Evolutionary conservation across 2,113 vertebrate species (phyloP).

Genomic region (Chloroceryle aenea): DNA sequence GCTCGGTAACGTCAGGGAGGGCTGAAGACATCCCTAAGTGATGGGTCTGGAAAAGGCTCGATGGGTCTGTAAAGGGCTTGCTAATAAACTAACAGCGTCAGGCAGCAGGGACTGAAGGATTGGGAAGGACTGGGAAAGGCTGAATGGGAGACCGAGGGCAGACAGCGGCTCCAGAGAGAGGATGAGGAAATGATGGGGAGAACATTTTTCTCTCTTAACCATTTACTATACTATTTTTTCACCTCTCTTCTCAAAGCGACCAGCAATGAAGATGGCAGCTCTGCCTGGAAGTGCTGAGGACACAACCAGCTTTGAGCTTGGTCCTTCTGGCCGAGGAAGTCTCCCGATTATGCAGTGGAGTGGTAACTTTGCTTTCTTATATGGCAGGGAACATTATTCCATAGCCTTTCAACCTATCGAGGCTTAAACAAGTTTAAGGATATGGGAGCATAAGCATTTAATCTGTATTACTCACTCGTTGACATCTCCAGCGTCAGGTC

Average conservation of each 20-base stretch:
- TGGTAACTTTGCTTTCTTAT: constrained; percentile 56
- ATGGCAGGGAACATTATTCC: background rate
- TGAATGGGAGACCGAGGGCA: background rate
- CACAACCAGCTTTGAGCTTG: constrained; percentile 50
- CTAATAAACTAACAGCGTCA: background rate
- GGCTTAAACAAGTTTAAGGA: constrained; percentile 39
- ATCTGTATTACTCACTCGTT: constrained; percentile 17
- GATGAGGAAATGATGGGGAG: background rate
- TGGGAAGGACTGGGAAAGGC: background rate
- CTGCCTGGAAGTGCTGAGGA: constrained; percentile 60
- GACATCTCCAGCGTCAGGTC: background rate
- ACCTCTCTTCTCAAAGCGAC: constrained; percentile 42
- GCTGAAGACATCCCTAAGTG: background rate
- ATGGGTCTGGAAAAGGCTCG: background rate
- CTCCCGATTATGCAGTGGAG: constrained; percentile 36
- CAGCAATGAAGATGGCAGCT: constrained; percentile 7
- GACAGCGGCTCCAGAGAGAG: constrained; percentile 10
- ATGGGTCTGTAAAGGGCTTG: background rate
- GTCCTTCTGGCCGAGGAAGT: constrained; percentile 55
- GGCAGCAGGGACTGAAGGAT: background rate
- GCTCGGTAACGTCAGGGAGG: background rate
- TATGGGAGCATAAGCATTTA: constrained; percentile 3
- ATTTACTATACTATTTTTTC: constrained; percentile 46
- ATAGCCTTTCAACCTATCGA: background rate
- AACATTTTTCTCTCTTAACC: constrained; percentile 41